Base-by-base conservation (phyloP, 2,888 invertebrate genomes). In the Lomographa bimaculata region DNA sequence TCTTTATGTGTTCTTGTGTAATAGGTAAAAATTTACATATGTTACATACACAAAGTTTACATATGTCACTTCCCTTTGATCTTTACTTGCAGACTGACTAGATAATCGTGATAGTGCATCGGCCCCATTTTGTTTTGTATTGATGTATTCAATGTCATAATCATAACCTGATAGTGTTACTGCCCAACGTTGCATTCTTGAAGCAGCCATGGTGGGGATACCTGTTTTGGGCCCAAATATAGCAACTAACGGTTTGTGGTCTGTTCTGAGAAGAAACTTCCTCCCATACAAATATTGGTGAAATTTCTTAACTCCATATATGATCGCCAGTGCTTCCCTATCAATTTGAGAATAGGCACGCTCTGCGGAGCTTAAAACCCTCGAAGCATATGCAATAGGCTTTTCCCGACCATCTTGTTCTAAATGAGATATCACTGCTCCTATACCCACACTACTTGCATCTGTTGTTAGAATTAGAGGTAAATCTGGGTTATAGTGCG, bases 401-500 rank as follows among this genome's bases (percentile, higher is more conserved):
- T 11, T 5, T n/a, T 24, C 24, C n/a, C n/a, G n/a, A 1, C 24
- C 24, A n/a, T 2, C 11, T 1, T 5, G 6, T 5, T 10, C 11
- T n/a, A 24, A 1, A 11, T 24, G 24, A 1, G 24, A 24, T 2
- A 20, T 1, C 1, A 24, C 24, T 2, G 11, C 11, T 1, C 50
- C 45, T 0, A 57, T 5, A 0, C 55, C 50, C 1, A 35, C 35
- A 25, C 50, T 32, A 17, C 57, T 54, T 3, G 46, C 54, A 29
- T 61, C 61, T 9, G 54, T 53, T 1, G 54, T 60, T 14, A 61
- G 7, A 0, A 57, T 10, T 1, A 50, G 5, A 0, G 36, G 37
- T 8, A 41, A 40, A n/a, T 26, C 33, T 1, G 46, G 48, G 17
- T 56, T 47, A 19, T 54, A 59, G 27, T 57, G 52, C 1, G 49